phyloP scores from a whole-genome alignment of 2,113 vertebrate species.

The Prietella phreatophila region DNA sequence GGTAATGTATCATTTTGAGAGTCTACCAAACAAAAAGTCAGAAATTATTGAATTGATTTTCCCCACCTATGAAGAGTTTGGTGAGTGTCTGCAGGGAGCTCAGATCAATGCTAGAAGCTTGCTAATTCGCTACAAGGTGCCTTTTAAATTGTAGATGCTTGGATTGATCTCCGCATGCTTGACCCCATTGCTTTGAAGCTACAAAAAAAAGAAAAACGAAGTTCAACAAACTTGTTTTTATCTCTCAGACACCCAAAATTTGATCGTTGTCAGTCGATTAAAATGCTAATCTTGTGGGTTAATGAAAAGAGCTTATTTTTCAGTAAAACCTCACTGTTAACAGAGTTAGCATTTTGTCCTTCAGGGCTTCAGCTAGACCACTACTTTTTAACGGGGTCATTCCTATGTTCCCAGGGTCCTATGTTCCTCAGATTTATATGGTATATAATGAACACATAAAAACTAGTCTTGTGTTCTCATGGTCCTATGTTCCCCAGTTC shows the following conservation, averaged over 20 bases:
- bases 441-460: too few relatives aligned
- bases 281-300: neutral
- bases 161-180: neutral
- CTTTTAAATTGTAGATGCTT: neutral
- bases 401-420: too few relatives aligned
- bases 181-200: neutral
- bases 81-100: neutral
- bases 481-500: too few relatives aligned
- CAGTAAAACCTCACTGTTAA: neutral
- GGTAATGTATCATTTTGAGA: neutral
- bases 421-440: too few relatives aligned
- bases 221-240: neutral
- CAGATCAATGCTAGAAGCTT: neutral
- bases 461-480: too few relatives aligned
- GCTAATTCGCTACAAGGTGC: conserved; percentile 15
- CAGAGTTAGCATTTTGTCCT: neutral
- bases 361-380: neutral
- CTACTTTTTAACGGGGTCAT: neutral
- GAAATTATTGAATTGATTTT: neutral
- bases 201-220: neutral
- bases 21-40: neutral
- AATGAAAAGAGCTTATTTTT: neutral
- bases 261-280: neutral
- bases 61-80: neutral
- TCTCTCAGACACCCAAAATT: neutral